phyloP scores from a whole-genome alignment of 2,113 vertebrate genomes.

The Hippocampus barbouri region DNA sequence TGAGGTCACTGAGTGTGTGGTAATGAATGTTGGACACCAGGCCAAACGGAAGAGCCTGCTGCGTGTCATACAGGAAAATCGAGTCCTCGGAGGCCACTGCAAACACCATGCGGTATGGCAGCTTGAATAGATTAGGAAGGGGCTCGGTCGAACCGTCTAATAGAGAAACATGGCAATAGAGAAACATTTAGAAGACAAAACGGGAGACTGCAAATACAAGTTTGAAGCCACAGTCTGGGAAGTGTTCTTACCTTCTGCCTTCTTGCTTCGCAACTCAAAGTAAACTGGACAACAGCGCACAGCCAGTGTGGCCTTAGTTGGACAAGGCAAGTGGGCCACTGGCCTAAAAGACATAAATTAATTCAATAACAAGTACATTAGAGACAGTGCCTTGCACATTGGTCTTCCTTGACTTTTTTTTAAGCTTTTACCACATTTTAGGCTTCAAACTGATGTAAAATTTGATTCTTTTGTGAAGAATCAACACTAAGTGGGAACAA shows the following conservation, averaged over 20 bases:
- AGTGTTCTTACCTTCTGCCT: conserved; percentile 69
- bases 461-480: no score
- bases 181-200: background rate
- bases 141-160: conserved; percentile 68
- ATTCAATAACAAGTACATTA: background rate
- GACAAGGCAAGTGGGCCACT: conserved; percentile 89
- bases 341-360: conserved; percentile 73
- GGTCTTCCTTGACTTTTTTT: no score
- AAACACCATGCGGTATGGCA: conserved; percentile 93
- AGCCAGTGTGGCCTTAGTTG: conserved; percentile 90
- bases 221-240: background rate
- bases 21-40: conserved; percentile 95
- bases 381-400: background rate
- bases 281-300: conserved; percentile 93
- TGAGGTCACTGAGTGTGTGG: conserved; percentile 94
- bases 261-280: conserved; percentile 80
- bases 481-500: no score
- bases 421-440: no score
- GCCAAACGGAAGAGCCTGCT: conserved; percentile 89
- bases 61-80: conserved; percentile 89
- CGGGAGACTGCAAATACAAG: background rate
- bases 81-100: conserved; percentile 96
- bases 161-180: background rate
- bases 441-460: no score
- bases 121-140: conserved; percentile 64